phyloP scores from a whole-genome alignment of 1,140 invertebrate genomes.

The Homalodisca vitripennis region DNA sequence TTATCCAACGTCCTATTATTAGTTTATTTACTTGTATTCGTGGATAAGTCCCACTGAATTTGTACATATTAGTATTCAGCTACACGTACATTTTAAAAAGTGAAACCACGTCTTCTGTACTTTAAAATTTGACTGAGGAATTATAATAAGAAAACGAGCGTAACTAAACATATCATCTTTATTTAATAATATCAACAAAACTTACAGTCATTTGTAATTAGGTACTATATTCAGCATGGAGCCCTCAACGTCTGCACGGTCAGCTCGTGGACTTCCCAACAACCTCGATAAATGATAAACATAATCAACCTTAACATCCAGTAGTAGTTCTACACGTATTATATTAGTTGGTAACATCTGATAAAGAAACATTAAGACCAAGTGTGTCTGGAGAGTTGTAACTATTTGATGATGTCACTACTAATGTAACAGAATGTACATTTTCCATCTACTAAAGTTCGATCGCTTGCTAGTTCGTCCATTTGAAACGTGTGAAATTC shows the following conservation, averaged over 20 bases:
- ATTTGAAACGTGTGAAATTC: background rate
- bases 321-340: slow-evolving; percentile 8
- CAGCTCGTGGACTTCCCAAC: background rate
- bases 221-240: slow-evolving; percentile 22
- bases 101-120: too few species aligned
- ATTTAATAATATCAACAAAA: slow-evolving; percentile 17
- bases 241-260: background rate
- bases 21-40: too few species aligned
- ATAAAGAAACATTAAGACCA: background rate
- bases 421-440: background rate
- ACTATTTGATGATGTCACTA: background rate
- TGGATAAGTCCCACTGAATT: too few species aligned
- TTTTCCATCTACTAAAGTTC: background rate
- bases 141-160: too few species aligned
- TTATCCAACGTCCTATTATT: too few species aligned
- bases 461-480: background rate
- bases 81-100: too few species aligned
- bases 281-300: background rate
- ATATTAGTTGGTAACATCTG: slow-evolving; percentile 4
- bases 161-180: slow-evolving; percentile 26
- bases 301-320: background rate
- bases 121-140: too few species aligned
- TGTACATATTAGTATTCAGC: too few species aligned
- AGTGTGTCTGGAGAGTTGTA: background rate
- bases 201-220: slow-evolving; percentile 19